Evolutionary conservation across 2,888 invertebrate genomes (phyloP).

Genomic region (Chalcis sispes): DNA sequence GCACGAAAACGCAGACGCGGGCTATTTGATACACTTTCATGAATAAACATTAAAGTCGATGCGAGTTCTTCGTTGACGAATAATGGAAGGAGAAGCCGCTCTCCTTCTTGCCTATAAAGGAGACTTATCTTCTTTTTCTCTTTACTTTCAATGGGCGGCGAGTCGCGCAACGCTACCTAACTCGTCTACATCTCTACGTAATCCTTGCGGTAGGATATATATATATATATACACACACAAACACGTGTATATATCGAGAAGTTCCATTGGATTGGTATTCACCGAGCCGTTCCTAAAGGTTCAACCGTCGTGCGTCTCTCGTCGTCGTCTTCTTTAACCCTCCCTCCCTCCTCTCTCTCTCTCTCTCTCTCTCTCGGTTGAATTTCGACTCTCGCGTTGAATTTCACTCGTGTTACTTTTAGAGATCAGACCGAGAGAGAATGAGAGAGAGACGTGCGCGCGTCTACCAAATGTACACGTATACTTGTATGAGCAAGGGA

Average conservation of each 20-base stretch:
- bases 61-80: constrained; percentile 8
- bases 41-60: constrained; percentile 52
- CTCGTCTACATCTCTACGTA: no score
- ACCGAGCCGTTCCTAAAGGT: constrained; percentile 60
- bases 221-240: no score
- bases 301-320: constrained; percentile 59
- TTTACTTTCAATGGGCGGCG: constrained; percentile 27
- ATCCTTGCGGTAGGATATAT: background rate
- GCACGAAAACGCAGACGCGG: background rate
- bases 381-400: constrained; percentile 53
- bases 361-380: constrained; percentile 41
- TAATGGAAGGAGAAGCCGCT: no score
- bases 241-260: no score
- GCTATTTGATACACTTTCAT: constrained; percentile 41
- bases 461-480: constrained; percentile 12
- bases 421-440: constrained; percentile 59
- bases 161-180: constrained; percentile 12
- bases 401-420: constrained; percentile 36
- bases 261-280: constrained; percentile 61
- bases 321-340: constrained; percentile 48
- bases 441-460: no score
- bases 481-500: background rate
- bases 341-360: constrained; percentile 16
- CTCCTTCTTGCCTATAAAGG: background rate
- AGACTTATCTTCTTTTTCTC: background rate